phyloP scores from a whole-genome alignment of 1,140 invertebrate species.

The Oedothorax gibbosus region DNA sequence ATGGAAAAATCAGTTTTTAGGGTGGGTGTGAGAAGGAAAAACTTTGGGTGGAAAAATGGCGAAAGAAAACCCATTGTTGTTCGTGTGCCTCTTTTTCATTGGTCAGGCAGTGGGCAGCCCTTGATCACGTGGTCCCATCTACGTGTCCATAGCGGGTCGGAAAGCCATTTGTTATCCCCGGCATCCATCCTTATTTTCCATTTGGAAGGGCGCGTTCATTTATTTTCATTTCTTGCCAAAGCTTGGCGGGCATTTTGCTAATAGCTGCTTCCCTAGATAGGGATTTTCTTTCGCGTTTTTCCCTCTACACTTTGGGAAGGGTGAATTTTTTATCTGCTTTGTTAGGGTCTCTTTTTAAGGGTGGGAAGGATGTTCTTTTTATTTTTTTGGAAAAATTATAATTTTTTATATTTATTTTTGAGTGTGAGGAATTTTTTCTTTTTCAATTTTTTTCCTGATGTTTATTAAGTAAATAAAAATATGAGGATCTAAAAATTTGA shows the following conservation, averaged over 20 bases:
- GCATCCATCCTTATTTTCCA: slow-evolving; percentile 16
- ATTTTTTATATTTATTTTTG: background rate
- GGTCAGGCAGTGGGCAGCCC: slow-evolving; percentile 58
- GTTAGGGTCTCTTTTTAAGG: background rate
- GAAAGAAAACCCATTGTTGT: slow-evolving; percentile 29
- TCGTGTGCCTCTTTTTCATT: slow-evolving; percentile 38
- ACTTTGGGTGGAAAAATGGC: background rate
- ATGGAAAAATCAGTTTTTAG: background rate
- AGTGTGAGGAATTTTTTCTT: no score
- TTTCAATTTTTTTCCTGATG: no score
- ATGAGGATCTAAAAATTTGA: no score
- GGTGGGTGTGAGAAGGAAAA: background rate
- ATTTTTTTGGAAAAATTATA: background rate
- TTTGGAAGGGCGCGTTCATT: slow-evolving; percentile 35
- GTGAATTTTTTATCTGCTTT: slow-evolving; percentile 34
- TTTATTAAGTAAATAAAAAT: no score
- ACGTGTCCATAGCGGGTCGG: slow-evolving; percentile 50
- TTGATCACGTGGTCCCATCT: slow-evolving; percentile 57
- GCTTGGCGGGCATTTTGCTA: slow-evolving; percentile 51
- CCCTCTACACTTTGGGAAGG: slow-evolving; percentile 1
- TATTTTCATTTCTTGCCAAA: slow-evolving; percentile 58
- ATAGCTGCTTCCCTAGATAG: slow-evolving; percentile 53
- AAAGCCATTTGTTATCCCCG: slow-evolving; percentile 58
- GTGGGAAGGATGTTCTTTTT: slow-evolving; percentile 4
- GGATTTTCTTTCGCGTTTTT: slow-evolving; percentile 21